These are phyloP conservation scores for Rhabdornis inornatus DNA, from an alignment of 2,113 vertebrate species.

Conservation along the genomic window DNA sequence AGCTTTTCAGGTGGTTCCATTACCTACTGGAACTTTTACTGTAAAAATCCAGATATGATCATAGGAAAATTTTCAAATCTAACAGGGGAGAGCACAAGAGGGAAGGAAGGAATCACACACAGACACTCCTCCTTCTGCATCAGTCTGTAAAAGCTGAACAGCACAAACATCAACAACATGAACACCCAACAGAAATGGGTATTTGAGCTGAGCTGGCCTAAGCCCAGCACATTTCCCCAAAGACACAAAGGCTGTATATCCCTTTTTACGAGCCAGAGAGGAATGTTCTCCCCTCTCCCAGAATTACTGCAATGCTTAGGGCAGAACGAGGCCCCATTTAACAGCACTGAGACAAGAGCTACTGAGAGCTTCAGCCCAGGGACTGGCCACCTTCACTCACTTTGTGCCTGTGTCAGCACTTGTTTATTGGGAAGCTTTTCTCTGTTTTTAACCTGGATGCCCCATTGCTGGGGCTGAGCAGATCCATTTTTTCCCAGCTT, in stretches of 20 bases:
- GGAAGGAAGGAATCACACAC: neutral
- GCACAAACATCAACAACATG: neutral
- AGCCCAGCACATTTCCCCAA: neutral
- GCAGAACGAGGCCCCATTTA: neutral
- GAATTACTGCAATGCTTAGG: neutral
- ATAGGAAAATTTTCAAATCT: neutral
- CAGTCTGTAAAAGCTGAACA: neutral
- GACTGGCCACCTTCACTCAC: neutral
- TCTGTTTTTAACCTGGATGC: neutral
- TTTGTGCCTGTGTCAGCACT: neutral
- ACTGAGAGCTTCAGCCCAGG: neutral
- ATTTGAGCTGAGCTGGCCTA: neutral
- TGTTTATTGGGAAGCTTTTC: constrained; percentile 5
- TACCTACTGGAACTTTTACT: neutral
- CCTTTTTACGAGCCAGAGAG: neutral
- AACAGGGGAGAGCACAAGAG: neutral
- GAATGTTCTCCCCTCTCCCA: neutral
- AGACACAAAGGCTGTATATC: neutral
- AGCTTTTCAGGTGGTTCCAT: neutral
- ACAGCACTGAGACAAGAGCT: neutral
- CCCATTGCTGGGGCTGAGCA: neutral
- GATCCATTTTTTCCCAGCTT: constrained; percentile 7
- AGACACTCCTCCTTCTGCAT: neutral
- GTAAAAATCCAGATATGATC: neutral
- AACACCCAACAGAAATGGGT: neutral